Base-by-base conservation (phyloP, 2,113 vertebrate species). In the Salvelinus namaycush region DNA sequence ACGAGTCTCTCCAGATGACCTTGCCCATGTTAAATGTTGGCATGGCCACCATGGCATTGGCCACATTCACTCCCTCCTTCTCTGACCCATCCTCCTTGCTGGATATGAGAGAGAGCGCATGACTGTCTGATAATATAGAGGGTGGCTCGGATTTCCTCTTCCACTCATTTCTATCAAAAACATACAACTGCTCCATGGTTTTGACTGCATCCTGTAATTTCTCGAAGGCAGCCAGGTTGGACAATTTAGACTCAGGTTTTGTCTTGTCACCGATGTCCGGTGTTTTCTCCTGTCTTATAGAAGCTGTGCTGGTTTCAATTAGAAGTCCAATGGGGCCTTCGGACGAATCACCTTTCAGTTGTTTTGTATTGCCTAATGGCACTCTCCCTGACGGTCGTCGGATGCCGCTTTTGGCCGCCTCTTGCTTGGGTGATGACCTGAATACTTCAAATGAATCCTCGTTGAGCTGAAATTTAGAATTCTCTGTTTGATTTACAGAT, bases 121-220 rank as follows among this genome's bases (percentile, higher is more conserved):
- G 96, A 86, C 96, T 97, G 86, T 95, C 96, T 0, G 49, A 16
- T 51, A 87, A 91, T 79, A 97, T 87, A 0, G 87, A 93, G 68
- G 86, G 80, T 0, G 94, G 92, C 62, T 96, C 87, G 0, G 87
- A 93, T 80, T 95, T 97, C 78, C 97, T 94, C 66, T 96, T 98
- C 97, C 97, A 99, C 72, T 98, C 96, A 0, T 96, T 94, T 48
- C 92, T 93, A 66, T 95, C 93, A 83, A 96, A 97, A 13, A 96
- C 95, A 39, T 98, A 99, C 0, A 98, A 93, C 75, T 98, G 95
- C 68, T 99, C 98, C 98, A 99, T 99, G 54, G 96, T 98, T 72
- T 96, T 93, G 72, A 99, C 97, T 0, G 98, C 98, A 0, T 97
- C 98, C 5, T 96, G 96, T 49, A 99, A 92, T 88, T 97, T 98